phyloP scores from a whole-genome alignment of 2,113 vertebrate genomes.

The Polypterus senegalus region DNA sequence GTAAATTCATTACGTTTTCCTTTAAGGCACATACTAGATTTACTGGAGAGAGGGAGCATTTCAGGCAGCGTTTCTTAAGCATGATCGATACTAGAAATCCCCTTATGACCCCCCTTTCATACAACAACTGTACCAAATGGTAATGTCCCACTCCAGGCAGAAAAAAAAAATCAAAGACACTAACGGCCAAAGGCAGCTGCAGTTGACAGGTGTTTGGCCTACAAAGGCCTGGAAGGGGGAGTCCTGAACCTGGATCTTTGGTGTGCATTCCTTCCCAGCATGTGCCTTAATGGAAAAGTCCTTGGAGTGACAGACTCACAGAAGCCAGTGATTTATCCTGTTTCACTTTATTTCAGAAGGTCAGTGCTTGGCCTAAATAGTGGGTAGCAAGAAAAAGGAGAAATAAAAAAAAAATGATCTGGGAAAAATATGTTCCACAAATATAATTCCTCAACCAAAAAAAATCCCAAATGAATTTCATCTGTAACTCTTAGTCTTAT shows the following conservation, averaged over 20 bases:
- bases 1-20: no score
- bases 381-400: constrained; percentile 17
- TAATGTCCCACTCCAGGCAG: constrained; percentile 49
- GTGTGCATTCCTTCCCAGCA: constrained; percentile 12
- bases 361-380: constrained; percentile 41
- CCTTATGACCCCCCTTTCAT: constrained; percentile 43
- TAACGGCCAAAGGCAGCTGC: constrained; percentile 25
- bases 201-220: constrained; percentile 17
- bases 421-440: no score
- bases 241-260: constrained; percentile 2
- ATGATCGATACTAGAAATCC: constrained; percentile 20
- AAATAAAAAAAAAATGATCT: not conserved
- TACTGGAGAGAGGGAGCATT: no score
- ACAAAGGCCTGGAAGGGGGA: not conserved
- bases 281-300: not conserved
- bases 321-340: constrained; percentile 13
- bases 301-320: not conserved
- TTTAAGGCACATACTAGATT: no score
- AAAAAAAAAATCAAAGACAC: constrained; percentile 23
- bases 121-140: constrained; percentile 61
- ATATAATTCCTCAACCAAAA: no score
- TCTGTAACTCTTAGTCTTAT: no score
- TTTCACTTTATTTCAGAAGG: constrained; percentile 31
- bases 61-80: no score
- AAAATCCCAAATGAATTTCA: no score